Conservation (phyloP, 2,797 vertebrate genomes). For the Onychomys torridus region DNA sequence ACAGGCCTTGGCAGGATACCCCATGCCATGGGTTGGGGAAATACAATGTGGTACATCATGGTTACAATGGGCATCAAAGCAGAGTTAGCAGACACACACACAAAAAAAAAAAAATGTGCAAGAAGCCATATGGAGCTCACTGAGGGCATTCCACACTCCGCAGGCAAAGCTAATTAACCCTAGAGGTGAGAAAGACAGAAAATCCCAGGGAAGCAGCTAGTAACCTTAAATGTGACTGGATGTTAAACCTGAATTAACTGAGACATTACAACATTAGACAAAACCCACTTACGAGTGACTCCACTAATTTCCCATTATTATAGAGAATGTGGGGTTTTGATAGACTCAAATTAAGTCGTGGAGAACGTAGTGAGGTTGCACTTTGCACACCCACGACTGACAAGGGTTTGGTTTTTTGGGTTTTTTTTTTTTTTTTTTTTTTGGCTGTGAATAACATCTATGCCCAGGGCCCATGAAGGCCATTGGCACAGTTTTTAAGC, state of each 20-base stretch:
- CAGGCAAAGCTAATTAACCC: background rate
- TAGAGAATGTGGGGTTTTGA: background rate
- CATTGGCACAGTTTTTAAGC: background rate
- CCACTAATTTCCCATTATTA: background rate
- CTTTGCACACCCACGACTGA: background rate
- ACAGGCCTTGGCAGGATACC: background rate
- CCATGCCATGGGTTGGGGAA: accelerated
- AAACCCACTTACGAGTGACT: background rate
- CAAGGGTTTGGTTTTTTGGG: background rate
- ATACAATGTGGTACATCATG: background rate
- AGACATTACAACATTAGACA: background rate
- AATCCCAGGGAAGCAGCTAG: accelerated
- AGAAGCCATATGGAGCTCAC: background rate
- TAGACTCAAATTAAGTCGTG: background rate
- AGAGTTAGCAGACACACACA: accelerated
- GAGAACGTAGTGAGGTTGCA: background rate
- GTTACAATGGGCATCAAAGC: accelerated
- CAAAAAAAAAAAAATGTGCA: too few species aligned
- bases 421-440: background rate
- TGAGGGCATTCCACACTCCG: accelerated
- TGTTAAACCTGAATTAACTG: background rate
- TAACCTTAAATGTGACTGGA: background rate
- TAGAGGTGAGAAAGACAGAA: background rate
- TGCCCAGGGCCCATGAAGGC: background rate
- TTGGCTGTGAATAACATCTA: background rate